Base-by-base conservation (phyloP, 35 echinoderm and acorn worm species). In the Chiridota heheva region DNA sequence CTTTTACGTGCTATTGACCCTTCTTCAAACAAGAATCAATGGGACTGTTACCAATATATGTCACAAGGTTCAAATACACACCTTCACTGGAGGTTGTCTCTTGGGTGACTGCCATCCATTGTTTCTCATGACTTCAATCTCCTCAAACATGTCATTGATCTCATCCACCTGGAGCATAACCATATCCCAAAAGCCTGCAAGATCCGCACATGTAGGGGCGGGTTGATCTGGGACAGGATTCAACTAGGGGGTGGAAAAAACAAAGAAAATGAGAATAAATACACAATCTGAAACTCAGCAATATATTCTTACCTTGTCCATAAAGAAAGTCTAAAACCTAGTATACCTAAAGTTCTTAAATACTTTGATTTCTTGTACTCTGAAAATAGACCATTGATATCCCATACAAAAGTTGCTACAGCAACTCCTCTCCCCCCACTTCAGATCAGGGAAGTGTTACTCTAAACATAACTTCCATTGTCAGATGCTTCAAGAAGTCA, bases 151-250 rank as follows among this genome's bases (percentile, higher is more conserved):
- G 4, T 61, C 63, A 33, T 98, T 91, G 22, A 98, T 86, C 42
- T 98, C 95, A 36, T 98, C 95, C 18, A 98, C 95, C 58, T 98
- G 95, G 34, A 98, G 40, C 95, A 98, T 85, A 6, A 98, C 95
- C 95, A 98, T 88, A 39, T 98, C 95, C 95, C 95, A 98, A 73
- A 98, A 98, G 3, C 95, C 95, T n/a, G 89, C 89, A 49, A 98
- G 76, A 76, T 98, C 95, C 45, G 81, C 63, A 29, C 63, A 70
- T 28, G 83, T 88, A 2, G 89, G 86, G 24, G 53, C 42, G n/a
- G n/a, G n/a, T n/a, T n/a, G n/a, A n/a, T n/a, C n/a, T n/a, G n/a
- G n/a, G n/a, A n/a, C n/a, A n/a, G n/a, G n/a, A n/a, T n/a, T n/a
- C 75, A 13, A 58, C 66, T 56, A 67, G 90, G 27, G 65, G 86